Evolutionary conservation across 2,797 vertebrate species (phyloP).

Genomic region (Scleropages formosus): DNA sequence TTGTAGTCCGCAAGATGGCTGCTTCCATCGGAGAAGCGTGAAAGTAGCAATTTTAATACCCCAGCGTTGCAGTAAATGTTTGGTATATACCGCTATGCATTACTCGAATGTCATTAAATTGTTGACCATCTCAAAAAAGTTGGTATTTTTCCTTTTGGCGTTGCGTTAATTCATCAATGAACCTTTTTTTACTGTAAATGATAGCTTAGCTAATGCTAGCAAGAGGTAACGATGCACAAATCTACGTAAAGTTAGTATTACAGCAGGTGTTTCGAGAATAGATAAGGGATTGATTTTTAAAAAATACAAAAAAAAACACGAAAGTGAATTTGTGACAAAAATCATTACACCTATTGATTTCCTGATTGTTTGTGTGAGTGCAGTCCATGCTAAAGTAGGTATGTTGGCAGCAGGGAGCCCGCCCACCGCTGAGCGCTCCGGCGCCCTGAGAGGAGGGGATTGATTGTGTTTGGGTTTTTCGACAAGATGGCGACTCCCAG

Average conservation of each 20-base stretch:
- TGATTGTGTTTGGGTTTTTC: constrained; percentile 35
- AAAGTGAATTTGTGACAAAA: neutral
- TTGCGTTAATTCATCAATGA: constrained; percentile 33
- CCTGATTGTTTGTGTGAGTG: neutral
- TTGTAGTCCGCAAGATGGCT: constrained; percentile 79
- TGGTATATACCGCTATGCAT: constrained; percentile 10
- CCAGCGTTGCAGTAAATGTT: constrained; percentile 37
- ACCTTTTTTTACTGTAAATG: constrained; percentile 42
- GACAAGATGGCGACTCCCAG: constrained; percentile 60
- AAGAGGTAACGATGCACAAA: constrained; percentile 8
- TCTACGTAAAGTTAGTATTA: neutral
- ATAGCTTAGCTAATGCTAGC: constrained; percentile 32
- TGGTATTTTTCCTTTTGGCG: neutral
- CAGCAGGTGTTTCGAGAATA: constrained; percentile 13
- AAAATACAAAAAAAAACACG: too few species aligned
- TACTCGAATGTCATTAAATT: constrained; percentile 22
- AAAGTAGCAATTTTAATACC: constrained; percentile 57
- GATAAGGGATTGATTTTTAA: constrained; percentile 42
- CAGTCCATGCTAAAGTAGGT: constrained; percentile 10
- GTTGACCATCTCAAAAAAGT: constrained; percentile 39
- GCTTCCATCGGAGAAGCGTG: constrained; percentile 74
- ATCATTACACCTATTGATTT: too few species aligned
- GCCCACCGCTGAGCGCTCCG: constrained; percentile 14
- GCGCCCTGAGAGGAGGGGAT: constrained; percentile 28
- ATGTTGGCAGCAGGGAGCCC: constrained; percentile 7